phyloP scores from a whole-genome alignment of 1,140 invertebrate species.

The Calycopis cecrops region DNA sequence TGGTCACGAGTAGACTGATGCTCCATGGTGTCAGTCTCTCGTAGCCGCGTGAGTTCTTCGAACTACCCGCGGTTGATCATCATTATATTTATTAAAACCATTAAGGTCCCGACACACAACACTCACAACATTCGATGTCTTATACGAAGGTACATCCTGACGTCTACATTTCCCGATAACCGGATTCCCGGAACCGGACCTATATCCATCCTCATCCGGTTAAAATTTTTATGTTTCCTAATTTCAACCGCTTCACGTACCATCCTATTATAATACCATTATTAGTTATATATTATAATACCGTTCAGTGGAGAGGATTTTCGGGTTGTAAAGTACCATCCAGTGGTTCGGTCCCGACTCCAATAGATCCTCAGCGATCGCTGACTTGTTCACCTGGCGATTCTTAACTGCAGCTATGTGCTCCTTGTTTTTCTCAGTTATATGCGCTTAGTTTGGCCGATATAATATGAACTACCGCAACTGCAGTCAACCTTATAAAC shows the following conservation, averaged over 20 bases:
- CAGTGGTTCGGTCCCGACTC: not conserved
- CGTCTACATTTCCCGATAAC: slow-evolving; percentile 2
- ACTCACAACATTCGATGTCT: slow-evolving; percentile 1
- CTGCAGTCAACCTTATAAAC: slow-evolving; percentile 7
- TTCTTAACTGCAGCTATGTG: slow-evolving; percentile 17
- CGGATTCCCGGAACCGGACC: not conserved
- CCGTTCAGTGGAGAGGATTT: not conserved
- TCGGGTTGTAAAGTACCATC: not conserved
- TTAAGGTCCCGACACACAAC: slow-evolving; percentile 4
- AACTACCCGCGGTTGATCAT: not conserved
- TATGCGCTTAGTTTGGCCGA: too few relatives aligned
- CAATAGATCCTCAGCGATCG: slow-evolving; percentile 18
- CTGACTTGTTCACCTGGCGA: not conserved
- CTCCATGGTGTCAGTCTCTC: not conserved
- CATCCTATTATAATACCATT: not conserved
- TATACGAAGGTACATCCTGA: not conserved
- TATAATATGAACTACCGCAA: slow-evolving; percentile 13
- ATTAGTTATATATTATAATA: too few relatives aligned
- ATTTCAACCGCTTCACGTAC: slow-evolving; percentile 2
- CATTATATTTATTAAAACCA: not conserved
- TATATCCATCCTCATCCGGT: slow-evolving; percentile 2
- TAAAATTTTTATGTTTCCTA: slow-evolving; percentile 2
- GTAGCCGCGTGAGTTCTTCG: not conserved
- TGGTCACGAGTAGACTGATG: slow-evolving; percentile 6
- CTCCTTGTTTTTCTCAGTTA: slow-evolving; percentile 13